These are phyloP conservation scores for Sceliomorpha sp. DNA, from an alignment of 2,888 invertebrate species.

Conservation along the genomic window DNA sequence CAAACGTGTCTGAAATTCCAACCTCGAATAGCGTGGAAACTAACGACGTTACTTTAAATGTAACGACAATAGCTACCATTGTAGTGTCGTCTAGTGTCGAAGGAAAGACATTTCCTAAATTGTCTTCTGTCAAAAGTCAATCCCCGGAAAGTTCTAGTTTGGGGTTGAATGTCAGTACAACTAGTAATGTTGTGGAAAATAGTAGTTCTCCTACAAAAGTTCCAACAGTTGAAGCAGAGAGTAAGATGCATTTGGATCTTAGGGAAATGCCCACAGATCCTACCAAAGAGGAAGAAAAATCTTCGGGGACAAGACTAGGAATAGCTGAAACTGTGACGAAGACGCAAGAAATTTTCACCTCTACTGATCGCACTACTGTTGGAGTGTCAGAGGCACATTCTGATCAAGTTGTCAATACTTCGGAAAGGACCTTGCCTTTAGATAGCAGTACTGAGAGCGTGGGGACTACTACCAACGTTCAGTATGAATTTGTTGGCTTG, in stretches of 20 bases:
- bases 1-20: not conserved
- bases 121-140: not conserved
- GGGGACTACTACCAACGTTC: constrained; percentile 62
- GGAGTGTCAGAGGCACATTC: constrained; percentile 34
- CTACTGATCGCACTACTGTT: constrained; percentile 13
- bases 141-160: constrained; percentile 7
- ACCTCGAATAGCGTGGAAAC: constrained; percentile 25
- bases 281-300: constrained; percentile 11
- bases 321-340: no score
- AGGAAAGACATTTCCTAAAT: not conserved
- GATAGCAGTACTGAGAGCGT: constrained; percentile 38
- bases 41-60: constrained; percentile 24
- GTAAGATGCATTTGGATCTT: no score
- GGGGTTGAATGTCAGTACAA: constrained; percentile 20
- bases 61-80: constrained; percentile 34
- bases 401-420: constrained; percentile 29
- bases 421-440: constrained; percentile 32
- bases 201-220: constrained; percentile 3
- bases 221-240: not conserved
- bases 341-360: not conserved
- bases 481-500: constrained; percentile 71
- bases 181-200: constrained; percentile 29
- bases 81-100: constrained; percentile 16
- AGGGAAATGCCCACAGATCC: constrained; percentile 1
- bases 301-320: no score